A percentile compares a stretch with the other conserved stretches of the same genome.
These are phyloP conservation scores for Hypomecis punctinalis DNA, from an alignment of 2,888 invertebrate species.

Conservation along the genomic window DNA sequence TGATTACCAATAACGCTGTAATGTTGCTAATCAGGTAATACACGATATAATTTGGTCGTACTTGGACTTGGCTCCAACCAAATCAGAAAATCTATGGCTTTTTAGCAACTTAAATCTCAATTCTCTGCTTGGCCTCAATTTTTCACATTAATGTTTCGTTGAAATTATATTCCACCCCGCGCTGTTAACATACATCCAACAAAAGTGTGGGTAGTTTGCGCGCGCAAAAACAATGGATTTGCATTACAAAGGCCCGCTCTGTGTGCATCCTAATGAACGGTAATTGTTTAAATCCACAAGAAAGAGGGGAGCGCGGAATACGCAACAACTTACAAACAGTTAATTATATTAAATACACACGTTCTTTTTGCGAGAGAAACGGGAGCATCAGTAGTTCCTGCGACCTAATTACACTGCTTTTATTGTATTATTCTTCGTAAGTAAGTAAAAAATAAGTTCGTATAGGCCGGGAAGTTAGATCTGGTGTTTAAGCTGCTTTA, in stretches of 20 bases:
- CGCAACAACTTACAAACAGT: slow-evolving; percentile 60
- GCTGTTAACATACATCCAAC: slow-evolving; percentile 43
- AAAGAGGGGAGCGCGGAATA: slow-evolving; percentile 56
- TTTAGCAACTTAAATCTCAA: too few species aligned
- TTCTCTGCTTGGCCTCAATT: too few species aligned
- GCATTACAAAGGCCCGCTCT: slow-evolving; percentile 69
- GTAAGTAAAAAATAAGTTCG: too few species aligned
- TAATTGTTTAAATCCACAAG: slow-evolving; percentile 77
- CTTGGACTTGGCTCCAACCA: too few species aligned
- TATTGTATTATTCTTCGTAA: slow-evolving; percentile 22
- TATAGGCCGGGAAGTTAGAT: too few species aligned
- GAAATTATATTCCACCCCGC: slow-evolving; percentile 39
- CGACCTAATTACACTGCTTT: slow-evolving; percentile 45
- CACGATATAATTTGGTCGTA: too few species aligned
- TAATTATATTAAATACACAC: slow-evolving; percentile 62
- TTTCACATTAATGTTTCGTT: too few species aligned
- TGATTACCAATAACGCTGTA: too few species aligned
- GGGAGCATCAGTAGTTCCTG: slow-evolving; percentile 32
- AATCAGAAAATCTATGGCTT: too few species aligned
- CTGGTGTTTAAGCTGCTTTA: too few species aligned
- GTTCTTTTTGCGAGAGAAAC: slow-evolving; percentile 49
- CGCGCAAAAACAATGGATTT: slow-evolving; percentile 70
- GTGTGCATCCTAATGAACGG: slow-evolving; percentile 72
- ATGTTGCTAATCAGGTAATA: too few species aligned
- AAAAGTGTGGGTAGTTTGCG: slow-evolving; percentile 45